These are phyloP conservation scores for Dryoscopus gambensis DNA, from an alignment of 2,113 vertebrate genomes.

Conservation along the genomic window DNA sequence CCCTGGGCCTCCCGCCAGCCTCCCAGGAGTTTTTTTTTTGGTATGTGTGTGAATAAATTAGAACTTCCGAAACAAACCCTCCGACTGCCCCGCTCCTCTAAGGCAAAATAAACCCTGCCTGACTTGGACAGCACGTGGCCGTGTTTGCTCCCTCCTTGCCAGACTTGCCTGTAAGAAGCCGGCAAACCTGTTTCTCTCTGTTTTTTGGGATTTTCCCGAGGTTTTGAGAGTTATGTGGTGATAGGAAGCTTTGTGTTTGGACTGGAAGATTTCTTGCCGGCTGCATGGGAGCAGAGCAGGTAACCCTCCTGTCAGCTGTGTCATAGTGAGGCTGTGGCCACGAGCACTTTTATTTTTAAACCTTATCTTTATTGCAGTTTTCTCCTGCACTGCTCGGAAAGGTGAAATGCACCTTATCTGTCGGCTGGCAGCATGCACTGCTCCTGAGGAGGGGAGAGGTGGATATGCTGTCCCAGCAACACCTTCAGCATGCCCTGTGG, in stretches of 20 bases:
- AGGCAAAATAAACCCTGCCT: slow-evolving; percentile 2
- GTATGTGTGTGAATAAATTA: slow-evolving; percentile 21
- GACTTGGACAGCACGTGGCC: not conserved
- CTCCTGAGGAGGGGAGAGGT: not conserved
- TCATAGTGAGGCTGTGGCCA: not conserved
- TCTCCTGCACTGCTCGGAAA: not conserved
- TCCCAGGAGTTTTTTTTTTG: not conserved
- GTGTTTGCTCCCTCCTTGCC: not conserved
- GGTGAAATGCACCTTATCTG: not conserved
- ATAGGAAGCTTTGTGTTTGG: not conserved
- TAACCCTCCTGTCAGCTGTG: accelerated
- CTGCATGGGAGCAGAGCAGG: not conserved
- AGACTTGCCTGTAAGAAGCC: not conserved
- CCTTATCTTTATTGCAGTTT: slow-evolving; percentile 62
- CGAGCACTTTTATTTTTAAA: not conserved
- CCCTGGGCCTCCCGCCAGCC: not conserved
- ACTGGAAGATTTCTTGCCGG: not conserved
- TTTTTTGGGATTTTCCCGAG: not conserved
- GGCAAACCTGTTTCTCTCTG: not conserved
- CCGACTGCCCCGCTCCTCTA: not conserved
- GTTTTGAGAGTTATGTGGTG: not conserved
- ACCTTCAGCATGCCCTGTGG: accelerated
- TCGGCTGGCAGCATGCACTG: not conserved
- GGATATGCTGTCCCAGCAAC: accelerated
- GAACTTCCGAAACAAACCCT: slow-evolving; percentile 44